phyloP scores from a whole-genome alignment of 2,797 vertebrate genomes.

The Tragopan temminckii region DNA sequence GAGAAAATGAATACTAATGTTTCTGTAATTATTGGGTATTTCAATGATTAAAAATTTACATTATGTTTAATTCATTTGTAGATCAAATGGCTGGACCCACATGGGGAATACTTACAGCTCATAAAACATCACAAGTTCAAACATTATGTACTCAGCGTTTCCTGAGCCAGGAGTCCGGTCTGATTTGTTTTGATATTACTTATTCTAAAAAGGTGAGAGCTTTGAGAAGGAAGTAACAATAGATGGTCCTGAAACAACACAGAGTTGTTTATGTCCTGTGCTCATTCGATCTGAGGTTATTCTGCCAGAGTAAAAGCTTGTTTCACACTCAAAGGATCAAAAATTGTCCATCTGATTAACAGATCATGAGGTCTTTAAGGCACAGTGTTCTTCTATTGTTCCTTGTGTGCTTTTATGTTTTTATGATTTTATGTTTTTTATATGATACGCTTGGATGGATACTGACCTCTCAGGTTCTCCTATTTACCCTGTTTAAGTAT shows the following conservation, averaged over 20 bases:
- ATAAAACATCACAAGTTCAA: neutral
- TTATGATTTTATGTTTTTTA: neutral
- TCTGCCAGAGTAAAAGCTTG: conserved; percentile 13
- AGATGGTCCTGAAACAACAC: neutral
- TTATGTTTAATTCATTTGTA: neutral
- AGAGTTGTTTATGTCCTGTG: neutral
- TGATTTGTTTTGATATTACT: neutral
- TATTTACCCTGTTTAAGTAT: neutral
- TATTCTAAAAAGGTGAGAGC: neutral
- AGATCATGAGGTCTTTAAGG: neutral
- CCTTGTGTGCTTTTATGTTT: fast-evolving
- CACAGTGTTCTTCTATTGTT: neutral
- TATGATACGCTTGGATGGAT: neutral
- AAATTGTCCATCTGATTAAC: neutral
- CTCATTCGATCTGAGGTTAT: neutral
- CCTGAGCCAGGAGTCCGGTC: neutral
- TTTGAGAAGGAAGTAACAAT: neutral
- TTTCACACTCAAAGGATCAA: neutral
- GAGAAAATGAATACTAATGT: neutral
- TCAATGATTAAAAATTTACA: neutral
- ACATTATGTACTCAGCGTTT: neutral
- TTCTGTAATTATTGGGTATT: neutral
- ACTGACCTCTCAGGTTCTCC: neutral
- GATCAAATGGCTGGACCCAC: neutral
- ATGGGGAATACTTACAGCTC: neutral